These are phyloP conservation scores for Brenthis hecate DNA, from an alignment of 2,888 invertebrate genomes.

Conservation along the genomic window DNA sequence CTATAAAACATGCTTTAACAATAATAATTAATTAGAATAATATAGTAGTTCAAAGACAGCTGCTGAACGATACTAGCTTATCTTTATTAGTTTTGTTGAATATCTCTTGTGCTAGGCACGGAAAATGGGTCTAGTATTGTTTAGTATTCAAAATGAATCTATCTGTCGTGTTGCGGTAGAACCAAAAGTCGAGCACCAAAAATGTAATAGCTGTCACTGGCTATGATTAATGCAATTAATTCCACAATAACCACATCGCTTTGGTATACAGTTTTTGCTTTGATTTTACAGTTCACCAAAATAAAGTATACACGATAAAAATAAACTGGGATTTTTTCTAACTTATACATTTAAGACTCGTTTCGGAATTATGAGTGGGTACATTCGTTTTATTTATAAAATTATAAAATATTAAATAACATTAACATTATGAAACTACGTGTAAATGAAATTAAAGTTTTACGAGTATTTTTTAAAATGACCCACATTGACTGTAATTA, in stretches of 20 bases:
- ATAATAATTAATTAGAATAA: constrained; percentile 1
- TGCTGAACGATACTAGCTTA: background rate
- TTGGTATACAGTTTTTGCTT: constrained; percentile 58
- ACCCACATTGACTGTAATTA: too few species aligned
- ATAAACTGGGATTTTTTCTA: too few species aligned
- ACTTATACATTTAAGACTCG: too few species aligned
- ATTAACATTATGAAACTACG: too few species aligned
- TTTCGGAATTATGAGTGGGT: too few species aligned
- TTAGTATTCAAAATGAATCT: constrained; percentile 62
- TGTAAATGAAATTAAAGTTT: too few species aligned
- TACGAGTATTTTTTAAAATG: too few species aligned
- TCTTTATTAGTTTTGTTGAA: constrained; percentile 16
- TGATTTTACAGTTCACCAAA: too few species aligned
- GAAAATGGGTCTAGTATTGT: constrained; percentile 52
- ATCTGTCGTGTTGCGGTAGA: constrained; percentile 55
- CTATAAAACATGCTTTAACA: too few species aligned
- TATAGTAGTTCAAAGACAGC: constrained; percentile 4
- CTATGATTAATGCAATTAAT: constrained; percentile 81
- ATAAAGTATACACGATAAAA: too few species aligned
- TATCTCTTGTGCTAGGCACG: constrained; percentile 27
- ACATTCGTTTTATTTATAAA: too few species aligned
- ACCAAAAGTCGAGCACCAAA: constrained; percentile 80
- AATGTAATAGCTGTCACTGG: constrained; percentile 81
- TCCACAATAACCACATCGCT: constrained; percentile 70
- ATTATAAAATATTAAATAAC: too few species aligned